Base-by-base conservation (phyloP, 2,888 invertebrate species). In the Saturnia pavonia region DNA sequence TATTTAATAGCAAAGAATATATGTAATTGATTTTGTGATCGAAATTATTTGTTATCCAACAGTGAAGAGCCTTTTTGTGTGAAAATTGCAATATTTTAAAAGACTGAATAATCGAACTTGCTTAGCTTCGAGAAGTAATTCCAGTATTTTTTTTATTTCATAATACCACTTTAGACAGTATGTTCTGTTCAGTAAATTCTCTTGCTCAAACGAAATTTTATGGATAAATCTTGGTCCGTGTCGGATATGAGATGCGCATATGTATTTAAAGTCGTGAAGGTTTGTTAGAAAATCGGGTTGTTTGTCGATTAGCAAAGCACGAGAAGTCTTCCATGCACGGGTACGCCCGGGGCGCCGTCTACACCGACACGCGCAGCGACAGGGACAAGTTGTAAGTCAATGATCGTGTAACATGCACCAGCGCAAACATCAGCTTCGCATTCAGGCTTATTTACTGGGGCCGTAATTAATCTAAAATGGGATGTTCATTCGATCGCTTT, bases 371-470 rank as follows among this genome's bases (percentile, higher is more conserved):
- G 69, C 85, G 83, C 72, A 79, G 77, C 69, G 85, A 86, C 80
- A 87, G 83, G 80, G 85, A 91, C 83, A 91, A 91, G 84, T 83
- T 91, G 92, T 92, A 89, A 92, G 92, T 92, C 73, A 65, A 34
- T 65, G 19, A 2, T 72, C 69, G 60, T 66, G 54, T 67, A 34
- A 25, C 66, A 69, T 42, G 60, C 70, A 60, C 54, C 67, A 51
- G 54, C 67, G 57, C 43, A 48, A 22, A 6, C 42, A 27, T 48
- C 57, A 60, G 69, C 72, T 69, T 70, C 69, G 67, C 69, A 69
- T 71, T 43, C 67, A 67, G 68, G 51, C 69, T 63, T 57, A 45
- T 42, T 19, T 25, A 25, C 19, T 42, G 68, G 54, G 54, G 40
- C 51, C 40, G 51, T 68, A 42, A n/a, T 34, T 54, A 22, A 40